Evolutionary conservation across 2,888 invertebrate species (phyloP).

Genomic region (Tenthredo livida): DNA sequence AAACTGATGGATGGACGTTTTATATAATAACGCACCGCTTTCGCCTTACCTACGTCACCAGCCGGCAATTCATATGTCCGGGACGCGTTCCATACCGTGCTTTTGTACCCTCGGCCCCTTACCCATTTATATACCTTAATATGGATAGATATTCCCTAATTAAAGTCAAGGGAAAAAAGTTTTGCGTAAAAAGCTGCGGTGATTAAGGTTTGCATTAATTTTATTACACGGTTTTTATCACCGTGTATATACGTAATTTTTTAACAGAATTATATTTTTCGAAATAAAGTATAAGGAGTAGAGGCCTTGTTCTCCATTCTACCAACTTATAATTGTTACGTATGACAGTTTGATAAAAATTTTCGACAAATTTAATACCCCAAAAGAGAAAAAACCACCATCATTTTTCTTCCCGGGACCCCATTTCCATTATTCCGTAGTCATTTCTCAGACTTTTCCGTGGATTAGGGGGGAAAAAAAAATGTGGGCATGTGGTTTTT

Average conservation of each 20-base stretch:
- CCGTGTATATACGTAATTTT: neutral
- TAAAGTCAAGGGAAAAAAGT: neutral
- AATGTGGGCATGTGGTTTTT: neutral
- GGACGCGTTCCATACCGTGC: neutral
- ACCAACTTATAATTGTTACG: neutral
- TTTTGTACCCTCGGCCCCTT: neutral
- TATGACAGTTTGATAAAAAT: neutral
- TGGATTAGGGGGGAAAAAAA: neutral
- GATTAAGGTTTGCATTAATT: slow-evolving; percentile 6
- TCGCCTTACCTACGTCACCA: neutral
- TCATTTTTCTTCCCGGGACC: neutral
- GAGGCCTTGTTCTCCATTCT: neutral
- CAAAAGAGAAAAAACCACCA: neutral
- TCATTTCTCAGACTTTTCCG: neutral
- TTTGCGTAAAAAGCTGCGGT: neutral
- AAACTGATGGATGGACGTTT: slow-evolving; percentile 33
- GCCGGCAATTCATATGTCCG: neutral
- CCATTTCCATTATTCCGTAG: neutral
- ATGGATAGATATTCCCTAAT: slow-evolving; percentile 1
- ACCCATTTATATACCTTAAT: neutral
- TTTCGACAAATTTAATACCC: neutral
- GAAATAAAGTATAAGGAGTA: neutral
- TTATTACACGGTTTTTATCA: neutral
- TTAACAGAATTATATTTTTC: neutral
- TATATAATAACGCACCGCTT: neutral